Percentiles rank a stretch among this genome's conserved stretches.
Evolutionary conservation across 2,113 vertebrate species (phyloP).

Genomic region (Spheniscus mendiculus): DNA sequence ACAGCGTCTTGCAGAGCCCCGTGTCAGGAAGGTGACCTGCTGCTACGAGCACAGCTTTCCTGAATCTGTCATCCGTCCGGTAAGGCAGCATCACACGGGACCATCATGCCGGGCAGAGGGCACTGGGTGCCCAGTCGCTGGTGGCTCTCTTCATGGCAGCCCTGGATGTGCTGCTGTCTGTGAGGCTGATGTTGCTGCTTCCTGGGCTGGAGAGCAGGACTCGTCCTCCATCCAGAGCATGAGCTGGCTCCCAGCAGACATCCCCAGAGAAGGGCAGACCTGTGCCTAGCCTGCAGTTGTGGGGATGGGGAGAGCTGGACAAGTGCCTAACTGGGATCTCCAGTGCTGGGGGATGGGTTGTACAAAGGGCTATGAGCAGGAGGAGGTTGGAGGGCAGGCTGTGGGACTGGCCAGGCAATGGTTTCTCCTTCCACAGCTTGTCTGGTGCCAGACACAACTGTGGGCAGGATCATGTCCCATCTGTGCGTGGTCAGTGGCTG

Average conservation of each 20-base stretch:
- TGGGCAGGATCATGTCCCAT: not conserved
- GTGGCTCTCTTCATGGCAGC: not conserved
- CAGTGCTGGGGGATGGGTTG: not conserved
- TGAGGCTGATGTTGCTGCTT: not conserved
- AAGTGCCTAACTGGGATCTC: not conserved
- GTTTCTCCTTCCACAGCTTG: not conserved
- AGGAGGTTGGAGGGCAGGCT: not conserved
- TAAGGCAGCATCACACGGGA: not conserved
- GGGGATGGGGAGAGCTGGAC: not conserved
- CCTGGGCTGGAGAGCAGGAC: not conserved
- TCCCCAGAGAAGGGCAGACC: not conserved
- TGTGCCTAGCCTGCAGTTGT: not conserved
- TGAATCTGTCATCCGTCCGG: constrained; percentile 18
- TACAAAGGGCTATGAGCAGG: not conserved
- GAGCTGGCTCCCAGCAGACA: not conserved
- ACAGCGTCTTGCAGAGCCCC: constrained; percentile 43
- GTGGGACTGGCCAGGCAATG: not conserved
- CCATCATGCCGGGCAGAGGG: not conserved
- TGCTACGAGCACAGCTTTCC: not conserved
- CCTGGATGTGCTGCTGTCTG: not conserved
- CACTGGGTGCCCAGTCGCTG: not conserved
- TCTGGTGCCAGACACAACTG: not conserved
- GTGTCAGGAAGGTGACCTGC: constrained; percentile 5
- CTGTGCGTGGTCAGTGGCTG: not conserved
- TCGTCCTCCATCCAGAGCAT: not conserved